A percentile compares a stretch with the other conserved stretches of the same genome.
Evolutionary conservation across 2,113 vertebrate species (phyloP).

Genomic region (Paralichthys olivaceus): DNA sequence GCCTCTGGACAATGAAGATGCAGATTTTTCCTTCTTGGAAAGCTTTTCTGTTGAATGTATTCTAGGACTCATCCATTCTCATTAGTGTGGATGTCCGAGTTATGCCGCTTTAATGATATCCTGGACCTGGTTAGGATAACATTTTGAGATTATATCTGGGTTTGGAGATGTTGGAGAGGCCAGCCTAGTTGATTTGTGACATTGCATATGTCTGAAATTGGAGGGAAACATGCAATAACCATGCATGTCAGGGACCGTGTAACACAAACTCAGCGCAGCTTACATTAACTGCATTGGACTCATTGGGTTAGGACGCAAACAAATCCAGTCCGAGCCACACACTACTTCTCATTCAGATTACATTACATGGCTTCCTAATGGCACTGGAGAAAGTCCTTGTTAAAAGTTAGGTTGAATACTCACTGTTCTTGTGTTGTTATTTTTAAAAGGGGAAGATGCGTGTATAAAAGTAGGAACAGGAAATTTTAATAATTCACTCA

Average conservation of each 20-base stretch:
- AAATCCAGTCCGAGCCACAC: background rate
- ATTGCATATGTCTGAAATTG: background rate
- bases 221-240: background rate
- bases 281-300: too few relatives aligned
- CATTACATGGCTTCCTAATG: background rate
- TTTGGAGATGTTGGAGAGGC: too few relatives aligned
- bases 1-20: background rate
- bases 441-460: background rate
- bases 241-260: too few relatives aligned
- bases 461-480: background rate
- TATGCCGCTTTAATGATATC: too few relatives aligned
- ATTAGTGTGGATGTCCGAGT: background rate
- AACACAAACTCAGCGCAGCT: background rate
- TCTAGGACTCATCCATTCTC: background rate
- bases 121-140: too few relatives aligned
- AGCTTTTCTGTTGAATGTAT: constrained; percentile 13
- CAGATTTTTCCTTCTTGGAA: background rate
- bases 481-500: constrained; percentile 18
- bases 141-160: too few relatives aligned
- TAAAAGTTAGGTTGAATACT: background rate
- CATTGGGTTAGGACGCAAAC: background rate
- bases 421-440: background rate
- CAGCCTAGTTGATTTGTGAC: background rate
- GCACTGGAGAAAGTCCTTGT: background rate
- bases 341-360: background rate